Base-by-base conservation (phyloP, 2,113 vertebrate genomes). In the Spea bombifrons region DNA sequence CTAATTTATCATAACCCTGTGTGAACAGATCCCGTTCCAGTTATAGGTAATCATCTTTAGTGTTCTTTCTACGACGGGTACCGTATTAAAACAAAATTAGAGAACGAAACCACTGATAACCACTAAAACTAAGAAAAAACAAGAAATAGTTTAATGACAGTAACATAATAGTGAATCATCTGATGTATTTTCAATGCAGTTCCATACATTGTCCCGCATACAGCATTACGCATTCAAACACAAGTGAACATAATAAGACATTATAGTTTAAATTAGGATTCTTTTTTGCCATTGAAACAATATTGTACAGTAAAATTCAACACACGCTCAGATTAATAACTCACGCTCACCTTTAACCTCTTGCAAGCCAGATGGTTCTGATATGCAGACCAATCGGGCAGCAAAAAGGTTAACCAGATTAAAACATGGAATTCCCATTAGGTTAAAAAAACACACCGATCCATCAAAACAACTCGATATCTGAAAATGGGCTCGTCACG, bases 201-300 rank as follows among this genome's bases (percentile, higher is more conserved):
- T 92, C 89, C 90, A 89, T 91, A 90, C 85, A 88, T 82, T 89
- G 83, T 78, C 63, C 87, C 86, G 84, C 88, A 84, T 81, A 80
- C 83, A 88, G 85, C 83, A 89, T 86, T 84, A 82, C 76, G 87
- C 83, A 85, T 81, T 30, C 66, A 82, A 64, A 78, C 70, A 75
- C 74, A 75, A 82, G 83, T 75, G 69, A 81, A 84, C 70, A 80
- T 53, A 83, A 84, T 85, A 82, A 78, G 86, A 84, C 78, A 86
- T 57, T 82, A 85, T 86, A 69, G 82, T 30, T 75, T 84, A 83
- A 73, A 0, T 0, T 82, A 80, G 79, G 82, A 90, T 61, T 83
- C 84, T 81, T 82, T 82, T 59, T 86, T 80, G 85, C 74, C 84
- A 84, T 84, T 86, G 83, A 81, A 83, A 88, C 88, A 87, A 65